These are phyloP conservation scores for Dynastes tityus DNA, from an alignment of 2,888 invertebrate species.

Conservation along the genomic window DNA sequence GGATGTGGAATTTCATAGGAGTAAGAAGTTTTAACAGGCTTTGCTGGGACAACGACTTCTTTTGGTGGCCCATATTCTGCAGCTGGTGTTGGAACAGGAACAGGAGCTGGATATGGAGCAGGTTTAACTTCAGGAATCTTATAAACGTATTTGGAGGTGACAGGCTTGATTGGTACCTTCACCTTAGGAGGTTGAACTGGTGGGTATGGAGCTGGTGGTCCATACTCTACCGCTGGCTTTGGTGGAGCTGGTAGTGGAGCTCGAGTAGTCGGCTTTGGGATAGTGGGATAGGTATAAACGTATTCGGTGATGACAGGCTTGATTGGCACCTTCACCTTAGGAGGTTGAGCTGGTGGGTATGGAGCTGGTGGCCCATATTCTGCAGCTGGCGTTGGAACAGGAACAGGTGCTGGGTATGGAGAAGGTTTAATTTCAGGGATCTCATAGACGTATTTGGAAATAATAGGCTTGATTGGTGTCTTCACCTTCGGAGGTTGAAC, in stretches of 20 bases:
- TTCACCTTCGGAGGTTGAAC: background rate
- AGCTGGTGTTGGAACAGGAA: conserved; percentile 26
- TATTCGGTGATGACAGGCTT: conserved; percentile 10
- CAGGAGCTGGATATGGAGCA: conserved; percentile 4
- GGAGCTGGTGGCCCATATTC: conserved; percentile 23
- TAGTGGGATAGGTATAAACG: background rate
- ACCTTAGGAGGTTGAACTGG: background rate
- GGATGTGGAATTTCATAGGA: conserved; percentile 9
- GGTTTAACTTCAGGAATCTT: conserved; percentile 5
- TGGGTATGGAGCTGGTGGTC: conserved; percentile 1
- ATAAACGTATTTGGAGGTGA: conserved; percentile 19
- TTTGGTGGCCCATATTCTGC: conserved; percentile 29
- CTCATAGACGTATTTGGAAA: conserved; percentile 30
- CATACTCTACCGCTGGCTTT: conserved; percentile 14
- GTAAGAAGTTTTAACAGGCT: conserved; percentile 31
- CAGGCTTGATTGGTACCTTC: background rate
- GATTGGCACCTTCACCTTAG: background rate
- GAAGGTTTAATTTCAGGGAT: background rate
- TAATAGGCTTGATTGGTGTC: background rate
- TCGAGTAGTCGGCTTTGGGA: conserved; percentile 1
- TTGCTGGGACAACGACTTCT: background rate
- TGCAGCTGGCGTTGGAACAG: conserved; percentile 20
- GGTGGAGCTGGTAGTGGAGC: background rate
- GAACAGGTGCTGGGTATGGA: conserved; percentile 4
- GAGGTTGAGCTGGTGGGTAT: background rate